A percentile compares a stretch with the other conserved stretches of the same genome.
Evolutionary conservation across 1,140 invertebrate species (phyloP).

Genomic region (Drosophila bifasciata): DNA sequence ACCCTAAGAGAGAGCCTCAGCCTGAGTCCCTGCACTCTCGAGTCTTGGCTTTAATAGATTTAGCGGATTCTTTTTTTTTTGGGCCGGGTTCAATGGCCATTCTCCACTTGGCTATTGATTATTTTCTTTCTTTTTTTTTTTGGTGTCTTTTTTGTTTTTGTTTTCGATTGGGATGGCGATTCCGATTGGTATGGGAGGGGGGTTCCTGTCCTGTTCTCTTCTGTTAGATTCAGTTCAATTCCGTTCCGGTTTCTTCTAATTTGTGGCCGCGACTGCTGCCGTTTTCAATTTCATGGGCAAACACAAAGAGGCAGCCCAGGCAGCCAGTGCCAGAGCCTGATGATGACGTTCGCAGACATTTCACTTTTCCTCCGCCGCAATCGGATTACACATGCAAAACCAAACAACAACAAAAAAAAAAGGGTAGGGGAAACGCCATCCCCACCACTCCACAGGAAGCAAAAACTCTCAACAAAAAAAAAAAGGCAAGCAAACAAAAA

Average conservation of each 20-base stretch:
- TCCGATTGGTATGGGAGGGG: too few species aligned
- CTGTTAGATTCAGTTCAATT: slow-evolving; percentile 37
- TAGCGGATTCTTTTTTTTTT: slow-evolving; percentile 32
- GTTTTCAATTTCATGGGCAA: slow-evolving; percentile 73
- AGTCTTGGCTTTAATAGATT: slow-evolving; percentile 61
- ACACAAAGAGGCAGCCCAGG: slow-evolving; percentile 22
- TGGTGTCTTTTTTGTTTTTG: background rate
- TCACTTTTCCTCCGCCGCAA: slow-evolving; percentile 40
- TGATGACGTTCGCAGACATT: slow-evolving; percentile 55
- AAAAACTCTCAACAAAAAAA: too few species aligned
- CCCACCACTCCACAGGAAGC: too few species aligned
- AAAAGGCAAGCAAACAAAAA: too few species aligned
- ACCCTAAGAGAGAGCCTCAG: too few species aligned
- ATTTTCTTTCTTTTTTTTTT: background rate
- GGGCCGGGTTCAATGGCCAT: slow-evolving; percentile 36
- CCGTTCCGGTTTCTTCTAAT: slow-evolving; percentile 57
- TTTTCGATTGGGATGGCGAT: slow-evolving; percentile 6
- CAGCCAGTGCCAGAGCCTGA: background rate
- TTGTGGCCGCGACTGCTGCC: slow-evolving; percentile 47
- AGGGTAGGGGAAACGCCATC: too few species aligned
- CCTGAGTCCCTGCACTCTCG: slow-evolving; percentile 10
- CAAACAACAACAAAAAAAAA: slow-evolving; percentile 31
- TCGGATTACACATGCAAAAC: slow-evolving; percentile 65
- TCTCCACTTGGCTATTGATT: slow-evolving; percentile 35
- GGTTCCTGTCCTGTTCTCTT: background rate